phyloP scores from a whole-genome alignment of 2,797 vertebrate genomes.

The Characodon lateralis region DNA sequence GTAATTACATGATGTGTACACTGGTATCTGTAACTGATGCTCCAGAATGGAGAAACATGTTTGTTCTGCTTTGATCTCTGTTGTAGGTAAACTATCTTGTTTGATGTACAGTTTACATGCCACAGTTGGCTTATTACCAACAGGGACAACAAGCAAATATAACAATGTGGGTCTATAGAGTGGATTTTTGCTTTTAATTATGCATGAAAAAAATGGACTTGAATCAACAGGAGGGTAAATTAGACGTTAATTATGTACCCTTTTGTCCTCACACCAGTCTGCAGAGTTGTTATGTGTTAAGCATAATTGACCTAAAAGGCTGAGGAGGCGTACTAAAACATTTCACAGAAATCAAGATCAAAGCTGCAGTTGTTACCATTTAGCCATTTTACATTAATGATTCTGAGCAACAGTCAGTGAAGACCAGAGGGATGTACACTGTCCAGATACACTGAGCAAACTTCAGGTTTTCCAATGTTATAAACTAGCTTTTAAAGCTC shows the following conservation, averaged over 20 bases:
- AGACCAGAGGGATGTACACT: slow-evolving; percentile 6
- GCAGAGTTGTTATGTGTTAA: slow-evolving; percentile 21
- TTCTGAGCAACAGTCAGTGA: slow-evolving; percentile 14
- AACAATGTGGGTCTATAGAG: background rate
- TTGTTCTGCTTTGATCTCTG: background rate
- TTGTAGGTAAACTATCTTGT: background rate
- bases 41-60: slow-evolving; percentile 1
- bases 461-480: background rate
- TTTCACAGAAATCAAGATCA: slow-evolving; percentile 37
- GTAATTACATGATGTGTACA: background rate
- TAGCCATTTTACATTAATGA: slow-evolving; percentile 48
- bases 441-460: slow-evolving; percentile 9
- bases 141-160: slow-evolving; percentile 5
- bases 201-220: slow-evolving; percentile 13
- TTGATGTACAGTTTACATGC: background rate
- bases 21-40: background rate
- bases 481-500: background rate
- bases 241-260: slow-evolving; percentile 33
- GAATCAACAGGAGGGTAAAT: slow-evolving; percentile 39
- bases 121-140: background rate
- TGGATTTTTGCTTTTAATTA: slow-evolving; percentile 27
- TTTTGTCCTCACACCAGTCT: slow-evolving; percentile 14
- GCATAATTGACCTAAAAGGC: slow-evolving; percentile 47
- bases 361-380: slow-evolving; percentile 25
- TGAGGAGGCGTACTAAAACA: slow-evolving; percentile 29